Evolutionary conservation across 2,888 invertebrate species (phyloP).

Genomic region (Drosophila prostipennis): DNA sequence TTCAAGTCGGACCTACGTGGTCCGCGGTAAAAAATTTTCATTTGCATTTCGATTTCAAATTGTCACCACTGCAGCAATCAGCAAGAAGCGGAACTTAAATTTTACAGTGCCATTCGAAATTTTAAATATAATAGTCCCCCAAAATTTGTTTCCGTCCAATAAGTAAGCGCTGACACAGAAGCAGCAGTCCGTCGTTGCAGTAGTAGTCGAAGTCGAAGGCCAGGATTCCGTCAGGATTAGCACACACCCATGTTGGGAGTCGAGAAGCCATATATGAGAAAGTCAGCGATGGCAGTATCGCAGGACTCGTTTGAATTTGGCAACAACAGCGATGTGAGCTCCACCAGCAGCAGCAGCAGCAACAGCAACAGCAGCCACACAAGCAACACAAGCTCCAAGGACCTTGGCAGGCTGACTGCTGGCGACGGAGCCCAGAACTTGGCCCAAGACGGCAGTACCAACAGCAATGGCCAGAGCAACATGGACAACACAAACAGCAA

Average conservation of each 20-base stretch:
- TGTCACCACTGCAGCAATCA: conserved; percentile 41
- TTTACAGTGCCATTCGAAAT: conserved; percentile 63
- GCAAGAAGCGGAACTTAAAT: conserved; percentile 54
- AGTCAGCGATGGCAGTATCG: conserved; percentile 63
- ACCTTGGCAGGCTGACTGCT: conserved; percentile 57
- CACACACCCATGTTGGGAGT: conserved; percentile 54
- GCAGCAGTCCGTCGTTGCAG: background rate
- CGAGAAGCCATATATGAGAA: conserved; percentile 60
- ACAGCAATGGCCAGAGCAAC: conserved; percentile 23
- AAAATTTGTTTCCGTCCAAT: conserved; percentile 35
- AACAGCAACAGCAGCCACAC: background rate
- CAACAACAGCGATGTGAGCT: conserved; percentile 36
- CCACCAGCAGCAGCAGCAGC: conserved; percentile 6
- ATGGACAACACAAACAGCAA: conserved; percentile 54
- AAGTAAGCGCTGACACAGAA: conserved; percentile 4
- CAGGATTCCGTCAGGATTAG: conserved; percentile 1
- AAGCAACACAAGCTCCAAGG: conserved; percentile 31
- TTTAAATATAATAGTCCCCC: conserved; percentile 37
- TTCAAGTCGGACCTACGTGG: conserved; percentile 37
- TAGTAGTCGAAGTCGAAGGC: background rate
- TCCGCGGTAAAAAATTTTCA: conserved; percentile 40
- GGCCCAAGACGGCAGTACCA: conserved; percentile 58
- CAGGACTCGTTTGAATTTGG: conserved; percentile 67
- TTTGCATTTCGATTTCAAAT: conserved; percentile 55
- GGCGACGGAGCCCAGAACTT: conserved; percentile 58